phyloP scores from a whole-genome alignment of 1,140 invertebrate species.

The Drosophila equinoxialis region DNA sequence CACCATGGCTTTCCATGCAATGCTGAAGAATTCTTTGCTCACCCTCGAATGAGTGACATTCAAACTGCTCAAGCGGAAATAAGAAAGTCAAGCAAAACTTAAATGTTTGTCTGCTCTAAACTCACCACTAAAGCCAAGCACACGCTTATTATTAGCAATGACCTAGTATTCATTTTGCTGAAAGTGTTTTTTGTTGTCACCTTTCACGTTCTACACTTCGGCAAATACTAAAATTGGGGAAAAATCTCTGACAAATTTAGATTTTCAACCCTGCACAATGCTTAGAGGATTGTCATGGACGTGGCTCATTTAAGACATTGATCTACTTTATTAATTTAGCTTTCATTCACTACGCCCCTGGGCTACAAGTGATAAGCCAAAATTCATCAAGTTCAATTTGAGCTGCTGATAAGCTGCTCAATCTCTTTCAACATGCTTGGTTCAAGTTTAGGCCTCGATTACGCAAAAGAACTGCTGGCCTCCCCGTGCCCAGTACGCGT shows the following conservation, averaged over 20 bases:
- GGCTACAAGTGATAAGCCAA: conserved; percentile 50
- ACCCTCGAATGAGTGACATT: conserved; percentile 29
- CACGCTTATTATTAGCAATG: conserved; percentile 28
- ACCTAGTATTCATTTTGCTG: conserved; percentile 16
- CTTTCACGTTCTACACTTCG: conserved; percentile 32
- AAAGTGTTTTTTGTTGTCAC: conserved; percentile 21
- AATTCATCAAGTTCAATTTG: conserved; percentile 46
- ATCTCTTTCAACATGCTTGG: conserved; percentile 48
- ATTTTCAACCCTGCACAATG: background rate
- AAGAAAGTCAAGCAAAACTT: background rate
- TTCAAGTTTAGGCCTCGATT: conserved; percentile 66
- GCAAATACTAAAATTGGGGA: conserved; percentile 61
- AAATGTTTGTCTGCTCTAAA: rapidly evolving
- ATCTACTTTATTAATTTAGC: background rate
- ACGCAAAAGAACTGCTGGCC: conserved; percentile 31
- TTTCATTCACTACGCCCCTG: background rate
- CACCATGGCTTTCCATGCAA: conserved; percentile 59
- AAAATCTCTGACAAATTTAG: conserved; percentile 39
- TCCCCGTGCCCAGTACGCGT: background rate
- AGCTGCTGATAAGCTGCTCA: conserved; percentile 42
- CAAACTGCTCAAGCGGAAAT: conserved; percentile 15
- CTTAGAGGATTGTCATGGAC: background rate
- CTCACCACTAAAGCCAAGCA: conserved; percentile 33
- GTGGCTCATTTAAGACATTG: background rate
- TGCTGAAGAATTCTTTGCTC: conserved; percentile 23